Percentiles rank a stretch among this genome's conserved stretches.
Conservation (phyloP, 2,797 vertebrate genomes). For the Epinephelus malabaricus region DNA sequence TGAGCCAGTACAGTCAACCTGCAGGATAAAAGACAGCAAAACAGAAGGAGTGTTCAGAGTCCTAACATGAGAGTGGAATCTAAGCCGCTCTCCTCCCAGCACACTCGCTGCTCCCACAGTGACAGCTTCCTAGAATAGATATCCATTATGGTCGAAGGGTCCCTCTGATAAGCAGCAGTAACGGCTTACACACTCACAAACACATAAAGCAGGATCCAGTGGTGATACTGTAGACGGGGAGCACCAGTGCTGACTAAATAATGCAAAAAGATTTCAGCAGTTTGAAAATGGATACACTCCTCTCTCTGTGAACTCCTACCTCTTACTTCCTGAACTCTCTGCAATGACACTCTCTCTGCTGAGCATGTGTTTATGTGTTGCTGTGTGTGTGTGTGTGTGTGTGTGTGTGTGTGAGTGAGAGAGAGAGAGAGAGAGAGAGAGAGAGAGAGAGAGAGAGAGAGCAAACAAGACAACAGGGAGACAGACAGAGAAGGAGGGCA, state of each 20-base stretch:
- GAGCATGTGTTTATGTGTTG: constrained; percentile 37
- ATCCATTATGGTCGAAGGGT: constrained; percentile 72
- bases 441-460: constrained; percentile 12
- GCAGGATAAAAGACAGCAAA: constrained; percentile 19
- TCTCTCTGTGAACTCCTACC: constrained; percentile 54
- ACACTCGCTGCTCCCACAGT: constrained; percentile 47
- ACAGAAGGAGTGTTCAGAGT: constrained; percentile 17
- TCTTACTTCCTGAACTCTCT: constrained; percentile 33
- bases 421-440: constrained; percentile 23
- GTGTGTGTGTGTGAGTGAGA: constrained; percentile 25
- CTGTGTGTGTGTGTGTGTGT: constrained; percentile 35
- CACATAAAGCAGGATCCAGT: constrained; percentile 37
- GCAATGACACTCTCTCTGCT: constrained; percentile 33
- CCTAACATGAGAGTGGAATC: constrained; percentile 24
- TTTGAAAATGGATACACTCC: constrained; percentile 46
- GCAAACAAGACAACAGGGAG: constrained; percentile 20
- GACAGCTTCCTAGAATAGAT: constrained; percentile 76
- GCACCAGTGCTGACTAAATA: constrained; percentile 66
- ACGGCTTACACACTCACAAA: constrained; percentile 40
- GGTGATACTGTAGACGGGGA: constrained; percentile 22
- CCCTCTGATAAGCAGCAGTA: constrained; percentile 45
- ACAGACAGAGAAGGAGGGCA: constrained; percentile 5
- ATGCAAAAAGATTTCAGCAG: constrained; percentile 76
- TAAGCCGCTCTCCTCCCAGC: constrained; percentile 28
- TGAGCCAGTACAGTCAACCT: constrained; percentile 6